Base-by-base conservation (phyloP, 2,888 invertebrate species). In the Ennomos erosarius region DNA sequence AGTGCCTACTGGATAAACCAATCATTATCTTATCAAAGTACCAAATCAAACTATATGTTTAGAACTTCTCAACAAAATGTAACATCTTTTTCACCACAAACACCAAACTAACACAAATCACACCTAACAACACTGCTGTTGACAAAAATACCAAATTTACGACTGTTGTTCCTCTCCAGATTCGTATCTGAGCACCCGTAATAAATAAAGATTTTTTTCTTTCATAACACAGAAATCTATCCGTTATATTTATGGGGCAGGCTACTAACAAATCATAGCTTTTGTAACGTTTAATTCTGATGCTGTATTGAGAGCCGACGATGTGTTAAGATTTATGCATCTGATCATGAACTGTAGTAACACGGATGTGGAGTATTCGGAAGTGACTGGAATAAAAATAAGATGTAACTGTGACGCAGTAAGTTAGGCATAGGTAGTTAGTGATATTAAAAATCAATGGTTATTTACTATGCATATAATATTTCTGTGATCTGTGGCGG, bases 211-310 rank as follows among this genome's bases (percentile, higher is more conserved):
- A 71, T 79, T 85, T 84, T 81, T 84, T 81, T 81, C 69, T 73
- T 73, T 64, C 73, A 66, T 70, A 79, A 75, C 56, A 59, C 36
- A 51, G n/a, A 52, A 55, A 65, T 60, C 59, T 60, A 78, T 75
- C 75, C 67, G 61, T 62, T 59, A 69, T 84, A 86, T 88, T 87
- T 87, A 89, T 84, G 79, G 77, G 75, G 75, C 71, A 55, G 60
- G 75, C 62, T 75, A 71, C 77, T 73, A 84, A 90, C 90, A 90
- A 89, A 89, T 90, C 90, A 89, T 84, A 64, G 77, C 75, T 78
- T 80, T 87, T 85, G 82, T 81, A 67, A 62, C 62, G 69, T 70
- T 72, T 71, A 75, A 70, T 74, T 72, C 65, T 63, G 62, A 69
- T 69, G 65, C 67, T 69, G 79, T 78, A 80, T 86, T 82, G 81